Evolutionary conservation across 1,140 invertebrate species (phyloP), one percentile per base, ranked within the genome.

Genomic region (Meloidogyne exigua): DNA sequence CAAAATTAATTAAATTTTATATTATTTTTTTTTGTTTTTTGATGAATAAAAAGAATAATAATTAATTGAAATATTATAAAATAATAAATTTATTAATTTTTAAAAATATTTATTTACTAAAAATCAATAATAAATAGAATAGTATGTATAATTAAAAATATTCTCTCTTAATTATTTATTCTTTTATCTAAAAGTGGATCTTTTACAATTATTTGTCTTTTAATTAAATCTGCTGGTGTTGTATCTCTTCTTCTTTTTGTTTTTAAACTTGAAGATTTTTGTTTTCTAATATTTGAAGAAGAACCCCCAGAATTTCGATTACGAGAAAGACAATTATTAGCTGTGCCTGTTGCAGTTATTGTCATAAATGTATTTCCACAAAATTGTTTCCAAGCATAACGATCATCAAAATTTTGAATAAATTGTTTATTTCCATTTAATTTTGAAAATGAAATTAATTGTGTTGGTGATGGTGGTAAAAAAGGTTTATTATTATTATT

Each of bases 361-460:
- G 49, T n/a, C 4, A 57, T 57, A n/a, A 57, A 0, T 57, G 49
- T 57, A 57, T 57, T n/a, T 57, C 18, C 49, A 57, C 18, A n/a
- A 57, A 57, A 57, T n/a, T 57, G 49, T n/a, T n/a, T n/a, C 49
- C 49, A 57, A 9, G 18, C 49, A 57, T 57, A 57, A n/a, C 18
- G 49, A n/a, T 57, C 7, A 32, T 32, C 49, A n/a, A 57, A 5
- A 39, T 39, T 39, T n/a, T 57, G 18, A n/a, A n/a, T 57, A 57
- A 57, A 7, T n/a, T 18, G 7, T n/a, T 21, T 57, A 57, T 57
- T 62, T 13, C 13, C 12, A 23, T 65, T 75, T 62, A 75, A 67
- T 63, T 71, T 18, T 42, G 49, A 69, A 44, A n/a, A 76, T 28
- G 73, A 44, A n/a, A 12, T 44, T 39, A 67, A 71, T 71, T 26